Percentiles rank a stretch among this genome's conserved stretches.
Conservation (phyloP, 1,140 invertebrate species). For the Metaphire vulgaris region DNA sequence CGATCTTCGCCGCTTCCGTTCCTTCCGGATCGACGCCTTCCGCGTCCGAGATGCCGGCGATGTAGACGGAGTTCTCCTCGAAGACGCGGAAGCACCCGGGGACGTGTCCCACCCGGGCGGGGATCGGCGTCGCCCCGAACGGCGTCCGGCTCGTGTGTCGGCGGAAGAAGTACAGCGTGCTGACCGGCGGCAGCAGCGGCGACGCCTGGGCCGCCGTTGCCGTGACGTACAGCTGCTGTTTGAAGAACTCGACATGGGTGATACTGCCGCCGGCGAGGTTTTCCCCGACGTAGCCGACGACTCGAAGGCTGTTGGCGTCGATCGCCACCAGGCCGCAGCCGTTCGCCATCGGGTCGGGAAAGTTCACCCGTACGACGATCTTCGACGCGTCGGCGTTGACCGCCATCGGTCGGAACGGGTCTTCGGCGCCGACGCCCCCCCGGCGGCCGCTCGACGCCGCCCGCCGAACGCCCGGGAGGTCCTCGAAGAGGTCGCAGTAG, state of each 20-base stretch:
- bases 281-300: not conserved
- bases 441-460: too few relatives aligned
- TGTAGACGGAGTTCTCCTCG: not conserved
- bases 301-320: not conserved
- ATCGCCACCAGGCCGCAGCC: not conserved
- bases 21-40: not conserved
- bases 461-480: not conserved
- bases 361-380: not conserved
- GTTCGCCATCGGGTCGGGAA: not conserved
- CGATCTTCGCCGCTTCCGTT: not conserved
- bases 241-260: not conserved
- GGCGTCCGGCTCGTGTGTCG: not conserved
- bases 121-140: not conserved
- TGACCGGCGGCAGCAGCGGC: not conserved
- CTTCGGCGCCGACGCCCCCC: not conserved
- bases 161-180: not conserved
- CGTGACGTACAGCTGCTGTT: not conserved
- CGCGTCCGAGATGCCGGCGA: not conserved
- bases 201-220: not conserved
- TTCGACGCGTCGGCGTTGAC: not conserved
- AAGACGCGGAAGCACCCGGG: not conserved
- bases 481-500: not conserved
- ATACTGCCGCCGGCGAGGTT: not conserved
- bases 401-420: not conserved
- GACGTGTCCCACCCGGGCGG: not conserved